Evolutionary conservation across 2,797 vertebrate genomes (phyloP).

Genomic region (Chloroceryle amazona): DNA sequence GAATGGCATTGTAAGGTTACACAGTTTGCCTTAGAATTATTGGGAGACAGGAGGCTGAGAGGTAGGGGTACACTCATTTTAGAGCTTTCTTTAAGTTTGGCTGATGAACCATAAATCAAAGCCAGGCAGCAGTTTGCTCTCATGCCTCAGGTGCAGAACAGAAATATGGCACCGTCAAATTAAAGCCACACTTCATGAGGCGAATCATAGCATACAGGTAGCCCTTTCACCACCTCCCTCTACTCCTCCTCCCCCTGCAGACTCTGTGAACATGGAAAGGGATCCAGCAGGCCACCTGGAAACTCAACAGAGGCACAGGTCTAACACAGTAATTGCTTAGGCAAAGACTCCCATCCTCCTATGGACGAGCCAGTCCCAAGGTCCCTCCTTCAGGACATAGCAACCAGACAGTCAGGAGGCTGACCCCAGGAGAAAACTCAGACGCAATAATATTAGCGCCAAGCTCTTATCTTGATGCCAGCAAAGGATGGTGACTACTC

Average conservation of each 20-base stretch:
- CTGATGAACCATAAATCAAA: not conserved
- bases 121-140: not conserved
- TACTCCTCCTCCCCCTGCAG: rapidly evolving
- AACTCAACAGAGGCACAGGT: not conserved
- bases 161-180: not conserved
- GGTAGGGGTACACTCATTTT: not conserved
- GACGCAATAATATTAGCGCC: not conserved
- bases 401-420: not conserved
- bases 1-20: not conserved
- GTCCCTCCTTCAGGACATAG: not conserved
- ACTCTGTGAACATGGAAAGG: not conserved
- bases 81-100: not conserved
- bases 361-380: not conserved
- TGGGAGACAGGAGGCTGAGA: not conserved
- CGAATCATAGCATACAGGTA: not conserved
- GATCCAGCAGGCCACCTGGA: not conserved
- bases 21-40: not conserved
- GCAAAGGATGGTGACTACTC: not conserved
- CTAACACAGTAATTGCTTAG: not conserved
- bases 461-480: conserved; percentile 2
- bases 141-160: not conserved
- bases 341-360: not conserved
- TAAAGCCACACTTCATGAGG: not conserved
- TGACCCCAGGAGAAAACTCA: not conserved
- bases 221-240: not conserved